Percentiles rank a stretch among this genome's conserved stretches.
Evolutionary conservation across 2,797 vertebrate genomes (phyloP).

Genomic region (Knipowitschia caucasica): DNA sequence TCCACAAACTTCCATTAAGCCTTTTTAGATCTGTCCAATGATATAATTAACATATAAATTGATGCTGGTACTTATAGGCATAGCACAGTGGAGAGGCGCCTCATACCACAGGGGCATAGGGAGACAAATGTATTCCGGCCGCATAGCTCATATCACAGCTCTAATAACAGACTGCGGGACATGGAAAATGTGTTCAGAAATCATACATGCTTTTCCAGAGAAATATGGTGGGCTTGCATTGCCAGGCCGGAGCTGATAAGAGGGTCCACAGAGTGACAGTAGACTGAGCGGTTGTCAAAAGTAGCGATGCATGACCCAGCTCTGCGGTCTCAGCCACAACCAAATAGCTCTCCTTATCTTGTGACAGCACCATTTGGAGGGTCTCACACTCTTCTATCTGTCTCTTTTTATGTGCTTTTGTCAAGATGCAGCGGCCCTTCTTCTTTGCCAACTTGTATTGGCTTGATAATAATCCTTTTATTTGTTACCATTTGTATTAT

Average conservation of each 20-base stretch:
- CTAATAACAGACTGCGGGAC: slow-evolving; percentile 37
- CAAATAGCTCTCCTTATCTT: slow-evolving; percentile 68
- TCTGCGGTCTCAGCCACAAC: slow-evolving; percentile 53
- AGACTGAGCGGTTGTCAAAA: slow-evolving; percentile 60
- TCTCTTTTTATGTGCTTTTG: slow-evolving; percentile 34
- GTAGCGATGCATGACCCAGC: slow-evolving; percentile 55
- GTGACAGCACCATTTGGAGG: slow-evolving; percentile 51
- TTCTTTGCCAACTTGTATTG: slow-evolving; percentile 46
- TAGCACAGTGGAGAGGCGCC: slow-evolving; percentile 33
- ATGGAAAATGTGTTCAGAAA: slow-evolving; percentile 46
- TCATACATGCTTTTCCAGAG: slow-evolving; percentile 46
- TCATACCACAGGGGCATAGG: slow-evolving; percentile 29
- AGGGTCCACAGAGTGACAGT: slow-evolving; percentile 48
- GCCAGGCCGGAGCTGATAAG: slow-evolving; percentile 44
- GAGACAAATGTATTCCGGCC: slow-evolving; percentile 22
- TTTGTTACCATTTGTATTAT: slow-evolving; percentile 48
- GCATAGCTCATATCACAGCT: slow-evolving; percentile 27
- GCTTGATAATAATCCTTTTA: slow-evolving; percentile 46
- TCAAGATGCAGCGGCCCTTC: slow-evolving; percentile 11
- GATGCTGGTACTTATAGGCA: slow-evolving; percentile 55
- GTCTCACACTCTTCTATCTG: slow-evolving; percentile 37
- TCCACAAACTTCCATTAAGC: slow-evolving; percentile 51
- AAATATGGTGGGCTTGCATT: slow-evolving; percentile 42
- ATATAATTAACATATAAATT: slow-evolving; percentile 73
- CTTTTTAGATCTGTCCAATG: slow-evolving; percentile 55